Evolutionary conservation across 2,888 invertebrate species (phyloP).

Genomic region (Patella caerulea): DNA sequence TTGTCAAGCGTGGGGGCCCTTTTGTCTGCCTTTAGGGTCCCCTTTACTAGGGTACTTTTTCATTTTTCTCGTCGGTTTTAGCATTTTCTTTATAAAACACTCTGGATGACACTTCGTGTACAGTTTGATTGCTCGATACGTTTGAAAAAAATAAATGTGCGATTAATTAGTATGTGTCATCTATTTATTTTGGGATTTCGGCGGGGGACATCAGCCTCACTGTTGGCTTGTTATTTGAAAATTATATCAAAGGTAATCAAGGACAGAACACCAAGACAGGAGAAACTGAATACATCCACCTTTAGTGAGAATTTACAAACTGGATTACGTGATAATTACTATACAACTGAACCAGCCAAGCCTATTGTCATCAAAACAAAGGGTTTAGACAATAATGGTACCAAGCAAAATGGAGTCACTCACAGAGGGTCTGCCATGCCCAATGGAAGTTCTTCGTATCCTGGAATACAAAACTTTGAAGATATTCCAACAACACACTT

Average conservation of each 20-base stretch:
- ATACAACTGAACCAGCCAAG: conserved; percentile 40
- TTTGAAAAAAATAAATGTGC: no score
- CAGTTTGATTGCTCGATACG: no score
- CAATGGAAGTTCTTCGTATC: not conserved
- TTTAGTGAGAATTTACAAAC: conserved; percentile 30
- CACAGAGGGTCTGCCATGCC: not conserved
- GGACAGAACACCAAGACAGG: conserved; percentile 24
- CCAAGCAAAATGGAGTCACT: not conserved
- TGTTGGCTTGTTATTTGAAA: no score
- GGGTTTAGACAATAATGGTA: conserved; percentile 16
- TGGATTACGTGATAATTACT: conserved; percentile 25
- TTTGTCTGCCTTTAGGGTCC: no score
- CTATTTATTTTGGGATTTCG: no score
- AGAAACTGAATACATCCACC: conserved; percentile 31
- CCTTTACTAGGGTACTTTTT: no score
- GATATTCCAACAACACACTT: conserved; percentile 10
- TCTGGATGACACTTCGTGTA: no score
- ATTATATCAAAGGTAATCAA: not conserved
- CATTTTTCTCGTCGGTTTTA: no score
- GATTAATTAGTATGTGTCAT: no score
- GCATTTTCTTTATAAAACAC: no score
- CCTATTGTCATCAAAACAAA: conserved; percentile 45
- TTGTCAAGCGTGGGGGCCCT: no score
- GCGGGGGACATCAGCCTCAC: no score
- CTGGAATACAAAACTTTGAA: conserved; percentile 10